Conservation (phyloP, 2,888 invertebrate genomes). For the Anorthoa munda region DNA sequence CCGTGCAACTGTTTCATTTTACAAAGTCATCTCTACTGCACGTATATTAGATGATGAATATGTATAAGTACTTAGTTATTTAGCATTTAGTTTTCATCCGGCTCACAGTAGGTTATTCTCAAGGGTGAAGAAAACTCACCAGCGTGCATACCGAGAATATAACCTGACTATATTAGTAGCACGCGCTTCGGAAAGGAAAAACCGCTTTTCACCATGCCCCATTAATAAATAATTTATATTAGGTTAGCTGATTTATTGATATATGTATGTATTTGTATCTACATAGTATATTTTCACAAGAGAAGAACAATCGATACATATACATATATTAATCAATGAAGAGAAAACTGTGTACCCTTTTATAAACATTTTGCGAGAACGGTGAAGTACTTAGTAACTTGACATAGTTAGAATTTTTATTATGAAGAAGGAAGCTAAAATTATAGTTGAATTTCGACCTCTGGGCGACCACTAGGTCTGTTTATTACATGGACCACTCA, state of each 20-base stretch:
- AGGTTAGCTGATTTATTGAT: background rate
- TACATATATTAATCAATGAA: too few relatives aligned
- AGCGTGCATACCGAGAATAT: conserved; percentile 27
- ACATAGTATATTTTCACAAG: background rate
- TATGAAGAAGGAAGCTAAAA: too few relatives aligned
- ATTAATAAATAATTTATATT: conserved; percentile 30
- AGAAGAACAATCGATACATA: too few relatives aligned
- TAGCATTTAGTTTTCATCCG: conserved; percentile 44
- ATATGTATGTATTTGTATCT: background rate
- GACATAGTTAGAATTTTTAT: too few relatives aligned
- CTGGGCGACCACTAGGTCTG: too few relatives aligned
- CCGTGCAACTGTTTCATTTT: conserved; percentile 5
- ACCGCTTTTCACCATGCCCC: conserved; percentile 36
- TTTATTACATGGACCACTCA: background rate
- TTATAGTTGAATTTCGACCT: too few relatives aligned
- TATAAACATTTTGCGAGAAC: too few relatives aligned
- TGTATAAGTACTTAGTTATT: conserved; percentile 24
- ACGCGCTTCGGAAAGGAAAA: conserved; percentile 39
- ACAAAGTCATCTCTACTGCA: background rate
- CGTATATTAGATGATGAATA: conserved; percentile 39
- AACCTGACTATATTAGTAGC: conserved; percentile 25
- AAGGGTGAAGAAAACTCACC: conserved; percentile 44
- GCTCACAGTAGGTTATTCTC: conserved; percentile 43
- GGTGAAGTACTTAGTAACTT: too few relatives aligned
- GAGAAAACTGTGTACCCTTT: too few relatives aligned